These are phyloP conservation scores for Coregonus sp. DNA, from an alignment of 2,797 vertebrate genomes.

Conservation along the genomic window DNA sequence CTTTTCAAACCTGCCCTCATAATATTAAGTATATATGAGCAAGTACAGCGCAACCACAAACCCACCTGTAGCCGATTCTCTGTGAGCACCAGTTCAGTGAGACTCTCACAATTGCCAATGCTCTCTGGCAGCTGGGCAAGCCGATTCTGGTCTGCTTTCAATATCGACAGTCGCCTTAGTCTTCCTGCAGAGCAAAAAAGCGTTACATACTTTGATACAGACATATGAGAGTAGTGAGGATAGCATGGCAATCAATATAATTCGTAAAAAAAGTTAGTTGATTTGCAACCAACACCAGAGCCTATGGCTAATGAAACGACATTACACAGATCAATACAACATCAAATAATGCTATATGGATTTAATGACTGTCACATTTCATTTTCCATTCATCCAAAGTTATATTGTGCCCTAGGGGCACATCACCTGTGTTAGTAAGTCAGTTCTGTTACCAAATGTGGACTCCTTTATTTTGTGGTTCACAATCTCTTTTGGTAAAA, in stretches of 20 bases:
- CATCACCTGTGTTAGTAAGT: background rate
- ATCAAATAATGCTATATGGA: background rate
- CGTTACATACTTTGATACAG: background rate
- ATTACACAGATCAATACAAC: background rate
- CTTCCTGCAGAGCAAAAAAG: constrained; percentile 78
- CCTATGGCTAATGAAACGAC: background rate
- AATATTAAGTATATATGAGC: background rate
- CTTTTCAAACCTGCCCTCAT: background rate
- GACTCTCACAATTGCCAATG: constrained; percentile 93
- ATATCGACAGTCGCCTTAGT: constrained; percentile 87
- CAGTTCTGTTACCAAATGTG: background rate
- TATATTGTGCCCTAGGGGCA: background rate
- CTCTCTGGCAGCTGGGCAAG: constrained; percentile 88
- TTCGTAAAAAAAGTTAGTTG: background rate
- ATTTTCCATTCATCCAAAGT: background rate
- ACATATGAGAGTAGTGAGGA: background rate
- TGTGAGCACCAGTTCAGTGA: constrained; percentile 95
- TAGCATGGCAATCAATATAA: background rate
- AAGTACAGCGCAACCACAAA: constrained; percentile 15
- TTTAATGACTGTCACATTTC: background rate
- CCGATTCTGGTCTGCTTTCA: constrained; percentile 95
- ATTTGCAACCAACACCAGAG: background rate
- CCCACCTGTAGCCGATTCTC: constrained; percentile 94
- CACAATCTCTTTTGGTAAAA: background rate
- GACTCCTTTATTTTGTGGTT: background rate